Evolutionary conservation across 2,797 vertebrate genomes (phyloP).

Genomic region (Pseudopleuronectes americanus): DNA sequence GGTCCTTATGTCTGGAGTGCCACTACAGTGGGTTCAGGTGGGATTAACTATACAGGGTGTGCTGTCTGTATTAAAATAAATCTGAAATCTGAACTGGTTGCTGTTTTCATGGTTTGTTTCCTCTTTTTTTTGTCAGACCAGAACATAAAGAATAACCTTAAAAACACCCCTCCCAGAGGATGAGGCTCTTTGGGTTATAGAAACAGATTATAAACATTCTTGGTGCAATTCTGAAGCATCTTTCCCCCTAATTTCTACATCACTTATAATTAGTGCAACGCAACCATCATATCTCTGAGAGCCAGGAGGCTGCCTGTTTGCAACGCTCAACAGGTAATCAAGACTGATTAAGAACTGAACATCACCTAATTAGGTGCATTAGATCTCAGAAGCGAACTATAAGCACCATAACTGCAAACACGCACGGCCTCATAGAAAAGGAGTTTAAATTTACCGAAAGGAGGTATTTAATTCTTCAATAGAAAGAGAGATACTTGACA

Average conservation of each 20-base stretch:
- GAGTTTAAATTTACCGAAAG: constrained; percentile 19
- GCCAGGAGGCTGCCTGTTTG: constrained; percentile 52
- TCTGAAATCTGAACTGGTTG: neutral
- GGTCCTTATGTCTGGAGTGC: constrained; percentile 30
- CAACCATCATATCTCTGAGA: constrained; percentile 47
- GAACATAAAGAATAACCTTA: neutral
- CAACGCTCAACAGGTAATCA: constrained; percentile 78
- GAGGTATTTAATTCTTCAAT: constrained; percentile 23
- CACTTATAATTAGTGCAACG: constrained; percentile 62
- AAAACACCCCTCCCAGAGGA: neutral
- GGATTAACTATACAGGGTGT: neutral
- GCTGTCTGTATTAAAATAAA: neutral
- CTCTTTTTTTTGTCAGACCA: neutral
- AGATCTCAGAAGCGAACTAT: constrained; percentile 61
- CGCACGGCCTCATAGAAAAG: constrained; percentile 19
- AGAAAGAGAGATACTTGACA: constrained; percentile 11
- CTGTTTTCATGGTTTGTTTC: constrained; percentile 4
- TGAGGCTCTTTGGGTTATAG: constrained; percentile 7
- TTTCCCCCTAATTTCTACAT: constrained; percentile 43
- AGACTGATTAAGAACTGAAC: constrained; percentile 75
- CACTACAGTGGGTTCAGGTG: constrained; percentile 10
- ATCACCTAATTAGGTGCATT: constrained; percentile 70
- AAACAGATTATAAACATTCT: neutral
- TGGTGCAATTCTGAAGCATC: constrained; percentile 9
- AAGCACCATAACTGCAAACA: constrained; percentile 60